These are phyloP conservation scores for Drosophila mettleri DNA, from an alignment of 2,888 invertebrate species.

Conservation along the genomic window DNA sequence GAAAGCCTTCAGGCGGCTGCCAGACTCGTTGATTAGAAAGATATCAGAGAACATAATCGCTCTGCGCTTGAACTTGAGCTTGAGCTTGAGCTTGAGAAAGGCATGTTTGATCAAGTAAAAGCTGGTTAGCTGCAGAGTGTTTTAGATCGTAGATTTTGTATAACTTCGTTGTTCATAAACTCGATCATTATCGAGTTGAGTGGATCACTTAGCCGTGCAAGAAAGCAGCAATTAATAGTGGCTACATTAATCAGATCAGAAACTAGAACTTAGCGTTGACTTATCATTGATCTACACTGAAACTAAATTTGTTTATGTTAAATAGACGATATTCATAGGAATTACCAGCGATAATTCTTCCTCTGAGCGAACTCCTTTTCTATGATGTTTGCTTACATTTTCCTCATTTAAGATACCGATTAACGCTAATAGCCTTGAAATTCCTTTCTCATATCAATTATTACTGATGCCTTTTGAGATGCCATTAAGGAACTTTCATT, in stretches of 20 bases:
- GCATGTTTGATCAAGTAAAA: constrained; percentile 33
- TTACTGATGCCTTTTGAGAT: constrained; percentile 6
- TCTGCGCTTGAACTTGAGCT: constrained; percentile 17
- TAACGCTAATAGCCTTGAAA: constrained; percentile 8
- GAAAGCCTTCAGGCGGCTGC: constrained; percentile 7
- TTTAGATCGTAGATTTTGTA: neutral
- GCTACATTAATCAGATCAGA: neutral
- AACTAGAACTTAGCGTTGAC: neutral
- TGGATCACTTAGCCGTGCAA: neutral
- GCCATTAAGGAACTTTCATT: constrained; percentile 47
- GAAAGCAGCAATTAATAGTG: neutral
- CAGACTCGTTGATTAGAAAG: constrained; percentile 38
- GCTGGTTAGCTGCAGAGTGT: constrained; percentile 3
- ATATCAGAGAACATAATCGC: constrained; percentile 26
- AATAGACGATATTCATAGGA: neutral
- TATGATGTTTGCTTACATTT: neutral
- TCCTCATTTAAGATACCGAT: neutral
- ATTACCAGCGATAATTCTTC: neutral
- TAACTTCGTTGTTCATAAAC: neutral
- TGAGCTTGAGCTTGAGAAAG: constrained; percentile 33
- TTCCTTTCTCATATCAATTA: constrained; percentile 5
- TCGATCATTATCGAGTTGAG: neutral
- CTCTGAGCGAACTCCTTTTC: neutral
- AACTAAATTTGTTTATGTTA: neutral
- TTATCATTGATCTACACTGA: neutral